Evolutionary conservation across 2,888 invertebrate species (phyloP), one percentile per base, ranked within the genome.

Genomic region (Germaria angustata): DNA sequence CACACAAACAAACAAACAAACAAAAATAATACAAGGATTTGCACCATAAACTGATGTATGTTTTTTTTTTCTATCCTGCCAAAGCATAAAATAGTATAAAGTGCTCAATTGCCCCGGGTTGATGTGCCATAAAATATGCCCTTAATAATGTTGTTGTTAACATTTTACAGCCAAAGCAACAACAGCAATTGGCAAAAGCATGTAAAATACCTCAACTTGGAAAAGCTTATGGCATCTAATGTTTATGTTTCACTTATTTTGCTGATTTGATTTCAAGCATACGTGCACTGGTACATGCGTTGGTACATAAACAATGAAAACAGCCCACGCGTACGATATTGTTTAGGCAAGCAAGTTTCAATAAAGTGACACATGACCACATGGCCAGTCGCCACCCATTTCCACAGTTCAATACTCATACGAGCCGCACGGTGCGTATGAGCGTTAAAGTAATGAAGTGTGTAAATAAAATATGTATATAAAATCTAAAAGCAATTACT

Each of bases 401-500:
- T 53, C 1, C 13, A 39, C 24, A 8, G 9, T 57, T 34, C 20
- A 32, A 17, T 49, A 8, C 22, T 20, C 44, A 46, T 7, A n/a
- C n/a, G n/a, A n/a, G 49, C 13, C 53, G 22, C n/a, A 17, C 61
- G 13, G 17, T 49, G 49, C 63, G 57, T 69, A 71, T 55, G 65
- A 66, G 73, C 59, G 15, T 63, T 51, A 20, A 15, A 15, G 32
- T 32, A 53, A 44, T 44, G 34, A 17, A 65, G 36, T 4, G 36
- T 49, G 24, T 22, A 15, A 22, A 17, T 11, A 59, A 39, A 34
- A 17, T 24, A 63, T 49, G 41, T 2, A 32, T 65, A 73, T 78
- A 71, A 79, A 79, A 79, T 75, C 53, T 66, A 61, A 75, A 78
- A 79, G 79, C 66, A 82, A 66, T 82, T 75, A 82, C 81, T 51